A percentile compares a stretch with the other conserved stretches of the same genome.
phyloP scores from a whole-genome alignment of 1,140 invertebrate genomes.

The Drosophila kohkoa region DNA sequence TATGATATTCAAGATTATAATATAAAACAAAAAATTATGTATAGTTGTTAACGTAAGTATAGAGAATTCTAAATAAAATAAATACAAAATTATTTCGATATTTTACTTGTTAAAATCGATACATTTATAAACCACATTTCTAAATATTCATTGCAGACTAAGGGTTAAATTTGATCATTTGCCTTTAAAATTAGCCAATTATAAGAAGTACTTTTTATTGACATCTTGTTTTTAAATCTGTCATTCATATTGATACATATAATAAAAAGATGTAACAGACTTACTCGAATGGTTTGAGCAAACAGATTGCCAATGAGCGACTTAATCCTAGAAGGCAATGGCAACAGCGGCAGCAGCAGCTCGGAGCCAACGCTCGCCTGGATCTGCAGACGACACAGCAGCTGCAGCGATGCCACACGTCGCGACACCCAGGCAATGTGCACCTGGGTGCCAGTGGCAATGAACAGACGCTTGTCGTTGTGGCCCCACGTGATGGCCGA shows the following conservation, averaged over 20 bases:
- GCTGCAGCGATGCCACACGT: slow-evolving; percentile 94
- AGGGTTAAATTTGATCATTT: too few species aligned
- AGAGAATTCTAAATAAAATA: too few species aligned
- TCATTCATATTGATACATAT: too few species aligned
- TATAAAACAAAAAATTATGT: too few species aligned
- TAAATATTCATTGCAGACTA: too few species aligned
- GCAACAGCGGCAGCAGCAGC: slow-evolving; percentile 89
- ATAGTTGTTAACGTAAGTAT: too few species aligned
- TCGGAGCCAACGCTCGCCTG: slow-evolving; percentile 88
- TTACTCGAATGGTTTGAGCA: slow-evolving; percentile 97
- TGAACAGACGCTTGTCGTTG: slow-evolving; percentile 96
- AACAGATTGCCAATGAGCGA: slow-evolving; percentile 95
- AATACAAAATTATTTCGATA: too few species aligned
- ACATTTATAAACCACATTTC: too few species aligned
- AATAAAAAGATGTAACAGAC: slow-evolving; percentile 31
- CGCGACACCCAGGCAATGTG: slow-evolving; percentile 97
- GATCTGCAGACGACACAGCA: slow-evolving; percentile 92
- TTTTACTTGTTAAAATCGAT: too few species aligned
- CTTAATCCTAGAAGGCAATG: slow-evolving; percentile 93
- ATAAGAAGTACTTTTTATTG: not conserved
- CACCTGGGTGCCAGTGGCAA: slow-evolving; percentile 94
- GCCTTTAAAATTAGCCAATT: too few species aligned
- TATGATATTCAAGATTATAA: too few species aligned
- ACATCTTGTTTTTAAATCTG: too few species aligned
- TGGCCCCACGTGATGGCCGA: slow-evolving; percentile 99